phyloP scores from a whole-genome alignment of 2,113 vertebrate species.

The Triplophysa dalaica region DNA sequence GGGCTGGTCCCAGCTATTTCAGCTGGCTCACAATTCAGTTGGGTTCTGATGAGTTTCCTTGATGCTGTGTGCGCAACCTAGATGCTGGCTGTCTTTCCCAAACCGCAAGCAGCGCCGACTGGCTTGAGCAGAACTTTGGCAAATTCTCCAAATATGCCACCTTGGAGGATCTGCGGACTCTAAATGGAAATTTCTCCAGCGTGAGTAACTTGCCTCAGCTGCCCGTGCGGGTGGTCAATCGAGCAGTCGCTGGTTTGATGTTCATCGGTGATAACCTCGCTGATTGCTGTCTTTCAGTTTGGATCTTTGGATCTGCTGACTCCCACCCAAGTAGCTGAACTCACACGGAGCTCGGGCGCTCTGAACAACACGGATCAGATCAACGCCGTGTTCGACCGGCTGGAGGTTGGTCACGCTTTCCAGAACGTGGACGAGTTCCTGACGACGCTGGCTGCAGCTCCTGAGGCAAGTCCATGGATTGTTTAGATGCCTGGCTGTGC shows the following conservation, averaged over 20 bases:
- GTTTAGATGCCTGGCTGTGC: not conserved
- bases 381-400: slow-evolving; percentile 22
- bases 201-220: slow-evolving; percentile 50
- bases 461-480: not conserved
- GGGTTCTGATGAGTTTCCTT: too few species aligned
- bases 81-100: slow-evolving; percentile 57
- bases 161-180: slow-evolving; percentile 47
- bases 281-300: slow-evolving; percentile 13
- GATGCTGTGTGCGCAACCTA: slow-evolving; percentile 27
- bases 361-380: slow-evolving; percentile 42
- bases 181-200: slow-evolving; percentile 58
- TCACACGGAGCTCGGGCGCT: slow-evolving; percentile 45
- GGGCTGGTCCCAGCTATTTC: not conserved
- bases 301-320: slow-evolving; percentile 45
- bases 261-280: not conserved
- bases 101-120: slow-evolving; percentile 17
- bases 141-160: slow-evolving; percentile 49
- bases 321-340: slow-evolving; percentile 56
- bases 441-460: slow-evolving; percentile 38
- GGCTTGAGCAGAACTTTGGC: slow-evolving; percentile 58
- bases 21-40: not conserved
- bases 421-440: slow-evolving; percentile 41
- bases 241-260: not conserved
- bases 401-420: slow-evolving; percentile 28
- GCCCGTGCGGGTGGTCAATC: not conserved